Evolutionary conservation across 2,797 vertebrate species (phyloP), one percentile per base, ranked within the genome.

Genomic region (Loris lydekkerianus): DNA sequence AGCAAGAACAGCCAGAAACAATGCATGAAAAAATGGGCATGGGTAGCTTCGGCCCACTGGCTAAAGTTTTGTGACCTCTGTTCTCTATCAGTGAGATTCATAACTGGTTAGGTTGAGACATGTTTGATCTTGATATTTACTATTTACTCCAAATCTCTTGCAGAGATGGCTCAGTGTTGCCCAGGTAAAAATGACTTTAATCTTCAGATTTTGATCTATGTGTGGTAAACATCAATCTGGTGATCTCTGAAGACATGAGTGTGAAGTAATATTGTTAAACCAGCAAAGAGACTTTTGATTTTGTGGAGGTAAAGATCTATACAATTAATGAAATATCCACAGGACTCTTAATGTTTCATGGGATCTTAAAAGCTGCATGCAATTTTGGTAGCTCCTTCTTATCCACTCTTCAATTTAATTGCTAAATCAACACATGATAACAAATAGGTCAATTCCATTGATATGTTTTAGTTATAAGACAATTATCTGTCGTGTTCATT

Each of bases 161-260:
- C 65, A 93, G 65, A 73, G 15, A 10, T 80, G 4, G 21, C n/a
- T 73, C 29, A 56, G 23, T 80, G 87, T 92, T 81, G 21, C 80
- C n/a, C 27, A 81, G 75, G 20, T 89, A 85, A 88, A 97, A 91
- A n/a, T 78, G 21, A 73, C 37, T 73, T 96, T 85, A 49, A 77
- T 75, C 31, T 89, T 89, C 58, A 86, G 69, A 73, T 82, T 94
- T 96, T 92, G 46, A 77, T 75, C 15, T 21, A 58, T 27, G 18
- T 53, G 49, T 78, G 34, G 17, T 94, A 76, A 63, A 90, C 18
- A 93, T 83, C 23, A 75, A 65, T 86, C 15, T 58, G 27, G 21
- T 83, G 60, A 61, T 89, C 21, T 84, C 14, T 92, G 65, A 95
- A 87, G 65, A 8, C 7, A 4, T 40, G 46, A 78, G 87, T 78